Evolutionary conservation across 2,113 vertebrate species (phyloP), one percentile per base, ranked within the genome.

Genomic region (Hypanus sabinus): DNA sequence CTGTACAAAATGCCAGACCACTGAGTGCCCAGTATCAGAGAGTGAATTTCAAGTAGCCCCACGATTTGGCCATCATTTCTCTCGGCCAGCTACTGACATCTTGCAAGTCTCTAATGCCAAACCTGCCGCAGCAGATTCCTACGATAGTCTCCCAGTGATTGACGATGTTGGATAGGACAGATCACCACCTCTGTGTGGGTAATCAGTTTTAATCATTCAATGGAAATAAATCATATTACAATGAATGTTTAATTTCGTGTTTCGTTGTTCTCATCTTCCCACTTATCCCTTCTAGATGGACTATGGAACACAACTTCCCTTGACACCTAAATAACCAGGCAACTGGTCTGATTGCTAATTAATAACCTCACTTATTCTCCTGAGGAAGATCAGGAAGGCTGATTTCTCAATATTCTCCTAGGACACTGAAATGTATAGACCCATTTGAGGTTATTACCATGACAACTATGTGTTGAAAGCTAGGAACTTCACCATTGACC

Each of bases 71-170:
- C 68, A 3, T 33, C 60, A 60, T 30, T 62, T 62, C 62, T 7
- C 75, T 79, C 16, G 46, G 60, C 33, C 68, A 76, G n/a, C 0
- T 14, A n/a, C 87, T 55, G 0, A n/a, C 5, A 22, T 60, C 68
- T 0, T 38, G 79, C 65, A 24, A n/a, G 7, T 85, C 68, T 10
- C 68, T 18, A 0, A 20, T 30, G 12, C 33, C 65, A 38, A 33
- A 70, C 0, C 24, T 0, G 5, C 60, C 6, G 94, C 94, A 14
- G 70, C 83, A 5, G 55, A 94, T 2, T 93, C 95, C 10, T 95
- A 94, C 9, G 95, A 95, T 24, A 94, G 77, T 22, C 94, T 94
- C 0, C 95, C 95, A 0, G 68, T 94, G 0, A 57, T 95, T 57
- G 95, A 95, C 5, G 94, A 95, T 20, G n/a, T n/a, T 0, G 94